Conservation (phyloP, 2,888 invertebrate species). For the Tyria jacobaeae region DNA sequence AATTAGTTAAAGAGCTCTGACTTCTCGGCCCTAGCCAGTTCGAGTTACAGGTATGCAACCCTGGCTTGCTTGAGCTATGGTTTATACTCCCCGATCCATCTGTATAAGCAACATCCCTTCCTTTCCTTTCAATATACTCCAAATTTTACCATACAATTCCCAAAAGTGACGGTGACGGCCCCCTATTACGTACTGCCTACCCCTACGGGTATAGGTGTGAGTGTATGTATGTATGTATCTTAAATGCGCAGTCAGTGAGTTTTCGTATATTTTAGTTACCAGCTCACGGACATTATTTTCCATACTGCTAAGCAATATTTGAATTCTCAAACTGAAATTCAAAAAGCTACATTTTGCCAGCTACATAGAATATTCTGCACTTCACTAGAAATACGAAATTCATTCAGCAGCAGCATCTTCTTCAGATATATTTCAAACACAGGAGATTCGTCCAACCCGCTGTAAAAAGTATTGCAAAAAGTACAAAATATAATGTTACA, state of each 20-base stretch:
- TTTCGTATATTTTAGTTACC: not conserved
- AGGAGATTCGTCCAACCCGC: conserved; percentile 50
- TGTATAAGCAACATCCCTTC: no score
- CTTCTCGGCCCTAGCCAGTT: no score
- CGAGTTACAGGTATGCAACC: no score
- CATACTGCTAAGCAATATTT: conserved; percentile 31
- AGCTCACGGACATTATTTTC: conserved; percentile 8
- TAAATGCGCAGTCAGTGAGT: not conserved
- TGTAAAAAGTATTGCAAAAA: conserved; percentile 54
- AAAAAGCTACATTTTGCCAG: conserved; percentile 46
- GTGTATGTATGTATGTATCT: not conserved
- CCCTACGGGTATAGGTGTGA: no score
- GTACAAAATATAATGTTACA: conserved; percentile 39
- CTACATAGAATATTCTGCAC: conserved; percentile 48
- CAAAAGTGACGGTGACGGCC: no score
- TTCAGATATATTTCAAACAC: conserved; percentile 55
- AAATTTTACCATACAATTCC: no score
- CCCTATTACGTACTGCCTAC: no score
- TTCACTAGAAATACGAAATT: conserved; percentile 49
- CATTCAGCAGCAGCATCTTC: conserved; percentile 45
- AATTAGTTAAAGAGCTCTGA: no score
- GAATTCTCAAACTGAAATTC: conserved; percentile 28
- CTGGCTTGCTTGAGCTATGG: no score
- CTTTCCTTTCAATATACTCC: no score
- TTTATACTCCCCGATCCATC: no score